Percentiles rank a stretch among this genome's conserved stretches.
Evolutionary conservation across 2,888 invertebrate genomes (phyloP).

Genomic region (Cephus runcator): DNA sequence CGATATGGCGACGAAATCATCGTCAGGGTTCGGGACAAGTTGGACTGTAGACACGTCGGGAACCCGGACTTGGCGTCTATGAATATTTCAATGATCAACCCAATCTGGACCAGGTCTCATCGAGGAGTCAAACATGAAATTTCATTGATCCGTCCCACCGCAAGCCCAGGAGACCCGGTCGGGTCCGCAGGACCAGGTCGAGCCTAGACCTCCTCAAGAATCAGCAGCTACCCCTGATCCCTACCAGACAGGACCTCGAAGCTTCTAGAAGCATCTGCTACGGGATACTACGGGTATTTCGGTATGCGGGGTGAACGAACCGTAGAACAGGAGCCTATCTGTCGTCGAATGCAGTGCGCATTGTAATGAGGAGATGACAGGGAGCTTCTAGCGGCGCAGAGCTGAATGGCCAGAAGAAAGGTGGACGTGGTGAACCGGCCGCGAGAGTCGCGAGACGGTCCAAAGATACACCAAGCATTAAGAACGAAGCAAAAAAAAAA

Average conservation of each 20-base stretch:
- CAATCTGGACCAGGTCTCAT: background rate
- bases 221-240: background rate
- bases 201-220: background rate
- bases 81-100: background rate
- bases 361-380: constrained; percentile 57
- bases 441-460: constrained; percentile 1
- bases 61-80: background rate
- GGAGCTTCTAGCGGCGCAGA: constrained; percentile 50
- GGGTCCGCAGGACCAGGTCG: background rate
- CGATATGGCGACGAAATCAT: constrained; percentile 11
- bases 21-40: background rate
- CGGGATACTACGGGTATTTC: constrained; percentile 31
- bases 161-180: background rate
- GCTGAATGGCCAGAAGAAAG: constrained; percentile 5
- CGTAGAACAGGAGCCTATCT: constrained; percentile 42
- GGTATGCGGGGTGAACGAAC: constrained; percentile 52
- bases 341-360: constrained; percentile 53
- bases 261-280: background rate
- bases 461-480: background rate
- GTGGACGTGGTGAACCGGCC: constrained; percentile 2
- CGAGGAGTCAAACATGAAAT: background rate
- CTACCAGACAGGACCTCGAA: background rate
- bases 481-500: background rate
- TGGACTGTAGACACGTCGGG: no score
- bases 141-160: background rate